Percentiles rank a stretch among this genome's conserved stretches.
phyloP scores from a whole-genome alignment of 2,797 vertebrate species.

The Gorsachius magnificus region DNA sequence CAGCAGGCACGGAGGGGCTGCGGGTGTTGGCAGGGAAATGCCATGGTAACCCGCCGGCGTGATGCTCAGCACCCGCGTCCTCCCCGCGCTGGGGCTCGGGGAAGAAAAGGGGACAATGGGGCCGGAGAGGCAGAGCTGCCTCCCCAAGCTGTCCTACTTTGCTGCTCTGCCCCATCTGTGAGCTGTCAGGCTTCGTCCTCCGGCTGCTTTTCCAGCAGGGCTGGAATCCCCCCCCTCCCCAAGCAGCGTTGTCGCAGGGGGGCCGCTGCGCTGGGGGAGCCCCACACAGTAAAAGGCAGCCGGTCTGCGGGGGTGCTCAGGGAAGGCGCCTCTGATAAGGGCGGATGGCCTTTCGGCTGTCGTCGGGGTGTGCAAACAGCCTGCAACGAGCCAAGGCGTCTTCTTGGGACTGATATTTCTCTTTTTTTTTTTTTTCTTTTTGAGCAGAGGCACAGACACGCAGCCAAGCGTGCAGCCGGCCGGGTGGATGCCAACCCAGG shows the following conservation, averaged over 20 bases:
- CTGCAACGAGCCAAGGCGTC: not conserved
- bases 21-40: slow-evolving; percentile 30
- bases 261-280: not conserved
- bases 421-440: not conserved
- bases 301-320: not conserved
- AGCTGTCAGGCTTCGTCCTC: not conserved
- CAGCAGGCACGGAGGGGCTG: slow-evolving; percentile 36
- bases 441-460: rapidly evolving
- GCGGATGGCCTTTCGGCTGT: not conserved
- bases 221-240: not conserved
- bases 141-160: slow-evolving; percentile 64
- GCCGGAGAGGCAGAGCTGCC: not conserved
- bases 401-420: not conserved
- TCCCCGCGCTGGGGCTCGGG: not conserved
- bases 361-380: not conserved
- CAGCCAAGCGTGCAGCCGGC: rapidly evolving
- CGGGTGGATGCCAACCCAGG: not conserved
- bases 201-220: not conserved
- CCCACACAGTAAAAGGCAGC: not conserved
- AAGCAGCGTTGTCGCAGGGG: not conserved
- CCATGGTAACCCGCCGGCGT: slow-evolving; percentile 59
- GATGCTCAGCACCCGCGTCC: slow-evolving; percentile 58
- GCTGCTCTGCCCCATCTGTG: slow-evolving; percentile 53
- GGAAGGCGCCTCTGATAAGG: not conserved
- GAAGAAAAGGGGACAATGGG: slow-evolving; percentile 40